phyloP scores from a whole-genome alignment of 2,888 invertebrate species.

The Leucozona laternaria region DNA sequence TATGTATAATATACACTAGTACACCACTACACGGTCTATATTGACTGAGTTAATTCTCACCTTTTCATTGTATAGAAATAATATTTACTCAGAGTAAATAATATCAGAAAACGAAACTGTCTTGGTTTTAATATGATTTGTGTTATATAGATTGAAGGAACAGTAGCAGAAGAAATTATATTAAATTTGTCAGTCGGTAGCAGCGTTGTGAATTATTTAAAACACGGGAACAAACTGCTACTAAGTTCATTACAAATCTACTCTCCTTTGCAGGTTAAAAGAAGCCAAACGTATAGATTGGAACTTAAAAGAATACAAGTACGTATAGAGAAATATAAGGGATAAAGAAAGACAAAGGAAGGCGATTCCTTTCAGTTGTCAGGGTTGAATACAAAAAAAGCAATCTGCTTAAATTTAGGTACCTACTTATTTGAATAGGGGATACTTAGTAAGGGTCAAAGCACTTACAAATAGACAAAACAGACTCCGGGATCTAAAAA shows the following conservation, averaged over 20 bases:
- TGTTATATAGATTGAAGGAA: constrained; percentile 3
- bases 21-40: constrained; percentile 5
- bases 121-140: constrained; percentile 26
- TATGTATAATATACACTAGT: neutral
- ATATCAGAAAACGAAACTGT: constrained; percentile 32
- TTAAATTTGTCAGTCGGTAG: constrained; percentile 38
- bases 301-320: too few species aligned
- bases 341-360: too few species aligned
- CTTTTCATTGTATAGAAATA: constrained; percentile 60
- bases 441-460: too few species aligned
- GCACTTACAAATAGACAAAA: too few species aligned
- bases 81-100: constrained; percentile 64
- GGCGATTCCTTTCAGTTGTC: too few species aligned
- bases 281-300: too few species aligned
- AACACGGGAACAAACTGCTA: constrained; percentile 6
- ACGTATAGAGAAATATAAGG: too few species aligned
- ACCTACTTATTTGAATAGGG: too few species aligned
- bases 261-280: too few species aligned
- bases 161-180: constrained; percentile 44
- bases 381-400: too few species aligned
- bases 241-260: neutral
- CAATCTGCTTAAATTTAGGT: too few species aligned
- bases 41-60: constrained; percentile 61
- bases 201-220: neutral
- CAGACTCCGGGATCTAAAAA: too few species aligned